Evolutionary conservation across 2,113 vertebrate species (phyloP).

Genomic region (Erythrolamprus reginae): DNA sequence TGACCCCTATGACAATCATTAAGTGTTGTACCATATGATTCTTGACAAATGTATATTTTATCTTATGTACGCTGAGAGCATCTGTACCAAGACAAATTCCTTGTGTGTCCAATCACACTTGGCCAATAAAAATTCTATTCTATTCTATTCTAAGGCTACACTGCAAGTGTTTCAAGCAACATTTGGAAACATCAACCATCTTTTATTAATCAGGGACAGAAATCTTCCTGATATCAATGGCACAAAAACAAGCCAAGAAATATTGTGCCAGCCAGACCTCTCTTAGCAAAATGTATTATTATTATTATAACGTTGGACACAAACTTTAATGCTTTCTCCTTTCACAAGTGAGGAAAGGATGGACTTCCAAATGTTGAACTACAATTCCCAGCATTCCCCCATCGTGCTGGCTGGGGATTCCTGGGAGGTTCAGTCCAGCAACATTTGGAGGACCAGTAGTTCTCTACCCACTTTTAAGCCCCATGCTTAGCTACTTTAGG

Average conservation of each 20-base stretch:
- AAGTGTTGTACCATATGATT: too few species aligned
- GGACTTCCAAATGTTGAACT: not conserved
- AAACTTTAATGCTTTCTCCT: not conserved
- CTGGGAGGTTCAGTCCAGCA: not conserved
- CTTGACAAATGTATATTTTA: too few species aligned
- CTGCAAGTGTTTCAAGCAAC: not conserved
- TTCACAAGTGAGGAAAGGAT: not conserved
- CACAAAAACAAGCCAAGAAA: not conserved
- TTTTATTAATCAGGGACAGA: not conserved
- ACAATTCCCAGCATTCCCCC: not conserved
- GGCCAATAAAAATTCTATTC: too few species aligned
- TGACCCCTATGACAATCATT: too few species aligned
- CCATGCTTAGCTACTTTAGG: not conserved
- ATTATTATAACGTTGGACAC: not conserved
- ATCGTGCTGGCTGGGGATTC: not conserved
- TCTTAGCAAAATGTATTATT: not conserved
- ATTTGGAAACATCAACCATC: too few species aligned
- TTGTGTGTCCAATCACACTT: too few species aligned
- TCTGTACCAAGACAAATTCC: too few species aligned
- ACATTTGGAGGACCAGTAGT: not conserved
- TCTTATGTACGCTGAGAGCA: too few species aligned
- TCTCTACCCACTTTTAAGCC: not conserved
- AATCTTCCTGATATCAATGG: not conserved
- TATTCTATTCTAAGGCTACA: too few species aligned
- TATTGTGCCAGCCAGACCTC: not conserved